Percentiles rank a stretch among this genome's conserved stretches.
Evolutionary conservation across 2,888 invertebrate species (phyloP).

Genomic region (Sarcophaga variegata): DNA sequence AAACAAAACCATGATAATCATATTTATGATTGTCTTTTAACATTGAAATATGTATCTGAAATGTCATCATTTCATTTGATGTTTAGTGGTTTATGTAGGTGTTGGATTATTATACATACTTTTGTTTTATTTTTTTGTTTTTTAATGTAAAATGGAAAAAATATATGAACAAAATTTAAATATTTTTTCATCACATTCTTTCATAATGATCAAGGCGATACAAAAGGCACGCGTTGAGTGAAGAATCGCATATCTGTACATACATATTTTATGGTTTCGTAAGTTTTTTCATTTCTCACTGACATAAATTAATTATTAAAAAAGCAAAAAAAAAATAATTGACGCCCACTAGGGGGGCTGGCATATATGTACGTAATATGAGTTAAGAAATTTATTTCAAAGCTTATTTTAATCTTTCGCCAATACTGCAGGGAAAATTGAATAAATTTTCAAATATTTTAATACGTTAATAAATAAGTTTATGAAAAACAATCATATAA

Average conservation of each 20-base stretch:
- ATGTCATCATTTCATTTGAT: slow-evolving; percentile 53
- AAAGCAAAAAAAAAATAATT: too few relatives aligned
- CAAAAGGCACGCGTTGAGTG: neutral
- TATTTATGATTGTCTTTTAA: slow-evolving; percentile 20
- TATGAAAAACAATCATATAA: too few relatives aligned
- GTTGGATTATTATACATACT: slow-evolving; percentile 16
- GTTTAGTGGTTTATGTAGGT: slow-evolving; percentile 41
- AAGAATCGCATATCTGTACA: neutral
- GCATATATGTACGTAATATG: too few relatives aligned
- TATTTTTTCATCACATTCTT: neutral
- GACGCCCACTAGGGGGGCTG: too few relatives aligned
- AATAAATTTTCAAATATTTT: too few relatives aligned
- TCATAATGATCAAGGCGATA: slow-evolving; percentile 1
- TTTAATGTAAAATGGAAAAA: slow-evolving; percentile 1
- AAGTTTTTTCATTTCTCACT: too few relatives aligned
- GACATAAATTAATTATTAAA: too few relatives aligned
- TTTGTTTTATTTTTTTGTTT: neutral
- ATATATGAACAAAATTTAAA: neutral
- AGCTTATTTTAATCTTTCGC: too few relatives aligned
- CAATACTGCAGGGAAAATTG: too few relatives aligned
- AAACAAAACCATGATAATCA: slow-evolving; percentile 16
- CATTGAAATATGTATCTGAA: slow-evolving; percentile 42
- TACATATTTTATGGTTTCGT: too few relatives aligned
- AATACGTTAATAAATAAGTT: too few relatives aligned
- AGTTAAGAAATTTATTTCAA: too few relatives aligned